Evolutionary conservation across 2,888 invertebrate genomes (phyloP), one percentile per base, ranked within the genome.

Genomic region (Diaprepes abbreviatus): DNA sequence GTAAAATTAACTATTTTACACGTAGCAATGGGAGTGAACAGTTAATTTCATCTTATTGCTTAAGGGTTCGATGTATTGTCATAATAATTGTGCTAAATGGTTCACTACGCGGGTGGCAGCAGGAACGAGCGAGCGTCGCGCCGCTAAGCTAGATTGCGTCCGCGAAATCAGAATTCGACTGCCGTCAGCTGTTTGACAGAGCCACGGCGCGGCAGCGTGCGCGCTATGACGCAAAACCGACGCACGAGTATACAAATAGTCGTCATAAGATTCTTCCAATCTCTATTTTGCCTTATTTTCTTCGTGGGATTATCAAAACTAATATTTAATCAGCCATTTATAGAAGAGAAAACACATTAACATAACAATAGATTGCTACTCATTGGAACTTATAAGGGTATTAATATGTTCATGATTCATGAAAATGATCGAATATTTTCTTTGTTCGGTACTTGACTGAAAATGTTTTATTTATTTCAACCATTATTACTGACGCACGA

Each of bases 221-320:
- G 66, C 70, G 65, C 65, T 55, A 55, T 70, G 70, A 70, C 70
- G 70, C 70, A 70, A 63, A 65, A 52, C 33, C 59, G 70, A 70
- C 70, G 70, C 70, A 70, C 70, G 60, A 48, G 31, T 48, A 52
- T 54, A 54, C 50, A 62, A 59, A 55, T 59, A 62, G 55, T 60
- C 70, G 70, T 66, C 65, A 70, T 66, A 50, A 62, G 62, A 62
- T 19, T 62, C 63, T 50, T 63, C 36, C 40, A 35, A 63, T 59
- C 45, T 59, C 33, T 14, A 31, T 60, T 60, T 60, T 35, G 28
- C 60, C 48, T 45, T 60, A 50, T 55, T 55, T 38, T 55, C 55
- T 55, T 36, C 55, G 24, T 7, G 28, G 19, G 48, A 24, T 60
- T 48, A 48, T 60, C 36, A 24, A 10, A 50, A 19, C 52, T 50